Evolutionary conservation across 1,140 invertebrate species (phyloP).

Genomic region (Harpegnathos saltator): DNA sequence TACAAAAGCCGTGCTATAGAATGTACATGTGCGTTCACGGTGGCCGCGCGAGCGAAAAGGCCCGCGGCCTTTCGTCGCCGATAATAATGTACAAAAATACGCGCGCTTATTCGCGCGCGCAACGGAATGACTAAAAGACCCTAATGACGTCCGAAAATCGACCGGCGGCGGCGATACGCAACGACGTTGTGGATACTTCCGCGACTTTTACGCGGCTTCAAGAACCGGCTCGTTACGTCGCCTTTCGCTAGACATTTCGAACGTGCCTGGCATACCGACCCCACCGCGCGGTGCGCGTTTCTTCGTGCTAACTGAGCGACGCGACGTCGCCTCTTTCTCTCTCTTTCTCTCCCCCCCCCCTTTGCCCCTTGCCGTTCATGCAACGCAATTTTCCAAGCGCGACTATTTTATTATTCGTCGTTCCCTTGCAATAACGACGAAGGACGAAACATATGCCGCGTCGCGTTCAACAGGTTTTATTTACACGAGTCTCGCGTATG

Average conservation of each 20-base stretch:
- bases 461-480: background rate
- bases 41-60: background rate
- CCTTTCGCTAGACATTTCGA: conserved; percentile 46
- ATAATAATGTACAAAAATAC: background rate
- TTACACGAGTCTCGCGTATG: background rate
- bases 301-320: background rate
- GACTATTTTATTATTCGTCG: too few species aligned
- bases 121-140: background rate
- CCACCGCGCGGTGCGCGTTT: background rate
- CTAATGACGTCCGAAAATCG: conserved; percentile 27
- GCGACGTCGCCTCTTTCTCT: background rate
- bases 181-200: background rate
- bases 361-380: too few species aligned
- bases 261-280: conserved; percentile 34
- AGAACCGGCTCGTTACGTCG: conserved; percentile 53
- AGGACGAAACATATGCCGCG: too few species aligned
- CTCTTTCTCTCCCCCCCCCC: too few species aligned
- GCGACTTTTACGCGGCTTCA: conserved; percentile 52
- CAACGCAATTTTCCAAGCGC: too few species aligned
- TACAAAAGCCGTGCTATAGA: background rate
- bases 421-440: too few species aligned
- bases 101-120: background rate
- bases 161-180: background rate
- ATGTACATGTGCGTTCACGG: background rate
- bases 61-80: background rate